Evolutionary conservation across 2,888 invertebrate species (phyloP).

Genomic region (Pseudanteris insignis): DNA sequence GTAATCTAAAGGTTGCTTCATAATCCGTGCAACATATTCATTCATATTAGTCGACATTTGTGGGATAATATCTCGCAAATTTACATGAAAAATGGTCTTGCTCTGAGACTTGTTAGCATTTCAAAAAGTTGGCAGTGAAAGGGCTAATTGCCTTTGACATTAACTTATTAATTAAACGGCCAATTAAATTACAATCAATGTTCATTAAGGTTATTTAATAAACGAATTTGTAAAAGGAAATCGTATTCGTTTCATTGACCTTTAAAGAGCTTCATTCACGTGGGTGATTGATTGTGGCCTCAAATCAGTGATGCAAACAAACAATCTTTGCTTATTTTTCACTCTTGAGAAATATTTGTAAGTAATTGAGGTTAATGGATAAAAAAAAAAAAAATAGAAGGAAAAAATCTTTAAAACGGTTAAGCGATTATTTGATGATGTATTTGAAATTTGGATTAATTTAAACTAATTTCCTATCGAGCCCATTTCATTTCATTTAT

Average conservation of each 20-base stretch:
- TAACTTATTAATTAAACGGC: conserved; percentile 28
- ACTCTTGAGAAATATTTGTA: no score
- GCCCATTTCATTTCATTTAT: no score
- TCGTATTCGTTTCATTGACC: conserved; percentile 31
- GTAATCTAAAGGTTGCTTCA: conserved; percentile 6
- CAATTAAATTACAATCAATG: conserved; percentile 36
- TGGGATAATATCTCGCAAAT: conserved; percentile 24
- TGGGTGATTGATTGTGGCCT: conserved; percentile 22
- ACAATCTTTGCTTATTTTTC: no score
- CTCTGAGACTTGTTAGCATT: conserved; percentile 42
- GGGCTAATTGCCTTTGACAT: conserved; percentile 38
- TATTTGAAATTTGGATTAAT: no score
- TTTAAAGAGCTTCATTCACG: conserved; percentile 28
- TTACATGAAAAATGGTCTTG: conserved; percentile 30
- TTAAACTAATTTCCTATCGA: no score
- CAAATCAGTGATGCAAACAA: conserved; percentile 1
- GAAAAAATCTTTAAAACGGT: no score
- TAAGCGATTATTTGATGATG: no score
- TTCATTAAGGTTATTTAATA: conserved; percentile 20
- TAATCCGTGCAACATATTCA: conserved; percentile 8
- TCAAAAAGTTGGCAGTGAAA: conserved; percentile 40
- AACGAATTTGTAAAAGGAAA: conserved; percentile 34
- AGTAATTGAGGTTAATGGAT: no score
- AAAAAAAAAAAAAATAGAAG: no score
- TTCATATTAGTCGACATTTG: conserved; percentile 39